Percentiles rank a stretch among this genome's conserved stretches.
phyloP scores from a whole-genome alignment of 2,113 vertebrate genomes.

The Syngnathus typhle region DNA sequence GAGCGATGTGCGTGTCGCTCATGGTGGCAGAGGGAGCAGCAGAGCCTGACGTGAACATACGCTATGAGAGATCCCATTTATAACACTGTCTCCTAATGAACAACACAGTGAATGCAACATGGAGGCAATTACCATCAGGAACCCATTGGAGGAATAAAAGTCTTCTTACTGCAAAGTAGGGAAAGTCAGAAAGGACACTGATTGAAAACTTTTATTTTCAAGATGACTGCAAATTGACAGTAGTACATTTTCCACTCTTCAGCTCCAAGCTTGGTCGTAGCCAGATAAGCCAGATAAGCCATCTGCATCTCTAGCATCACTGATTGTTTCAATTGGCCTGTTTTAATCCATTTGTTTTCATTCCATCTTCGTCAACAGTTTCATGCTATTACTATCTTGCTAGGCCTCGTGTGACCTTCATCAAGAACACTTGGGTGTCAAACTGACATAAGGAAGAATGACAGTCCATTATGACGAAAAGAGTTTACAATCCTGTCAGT shows the following conservation, averaged over 20 bases:
- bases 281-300: slow-evolving; percentile 55
- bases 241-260: slow-evolving; percentile 9
- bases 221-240: slow-evolving; percentile 36
- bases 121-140: slow-evolving; percentile 53
- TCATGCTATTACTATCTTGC: slow-evolving; percentile 7
- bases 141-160: slow-evolving; percentile 58
- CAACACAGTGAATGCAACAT: slow-evolving; percentile 51
- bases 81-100: slow-evolving; percentile 62
- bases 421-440: not conserved
- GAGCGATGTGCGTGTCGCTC: slow-evolving; percentile 61
- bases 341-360: slow-evolving; percentile 18
- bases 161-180: slow-evolving; percentile 42
- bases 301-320: slow-evolving; percentile 52
- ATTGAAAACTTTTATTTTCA: slow-evolving; percentile 28
- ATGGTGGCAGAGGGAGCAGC: slow-evolving; percentile 57
- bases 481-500: not conserved
- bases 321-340: slow-evolving; percentile 36
- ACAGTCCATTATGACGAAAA: not conserved
- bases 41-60: slow-evolving; percentile 66
- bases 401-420: slow-evolving; percentile 7
- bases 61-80: slow-evolving; percentile 65
- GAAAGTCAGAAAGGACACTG: slow-evolving; percentile 32
- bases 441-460: not conserved
- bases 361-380: not conserved
- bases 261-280: slow-evolving; percentile 32